Percentiles rank a stretch among this genome's conserved stretches.
Conservation (phyloP, 2,797 vertebrate species). For the Acrossocheilus fasciatus region DNA sequence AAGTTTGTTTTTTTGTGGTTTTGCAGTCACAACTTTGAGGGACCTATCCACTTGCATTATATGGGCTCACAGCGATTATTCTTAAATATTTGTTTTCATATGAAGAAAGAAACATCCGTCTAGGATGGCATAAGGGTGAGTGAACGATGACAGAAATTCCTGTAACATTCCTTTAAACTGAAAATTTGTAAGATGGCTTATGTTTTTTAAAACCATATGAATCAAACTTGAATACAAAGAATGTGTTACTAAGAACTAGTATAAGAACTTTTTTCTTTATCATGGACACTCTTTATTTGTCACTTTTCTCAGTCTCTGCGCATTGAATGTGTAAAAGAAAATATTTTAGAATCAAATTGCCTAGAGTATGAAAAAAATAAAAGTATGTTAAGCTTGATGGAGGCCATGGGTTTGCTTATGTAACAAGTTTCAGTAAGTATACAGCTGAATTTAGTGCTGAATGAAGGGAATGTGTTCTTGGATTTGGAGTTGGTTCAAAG, state of each 20-base stretch:
- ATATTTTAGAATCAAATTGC: background rate
- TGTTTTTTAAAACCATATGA: background rate
- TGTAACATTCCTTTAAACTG: background rate
- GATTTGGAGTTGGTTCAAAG: constrained; percentile 28
- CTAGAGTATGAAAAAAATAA: background rate
- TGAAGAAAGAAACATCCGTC: too few relatives aligned
- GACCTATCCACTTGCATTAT: too few relatives aligned
- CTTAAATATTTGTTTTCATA: too few relatives aligned
- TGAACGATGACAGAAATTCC: too few relatives aligned
- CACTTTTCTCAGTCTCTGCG: background rate
- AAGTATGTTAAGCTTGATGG: background rate
- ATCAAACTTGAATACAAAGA: background rate
- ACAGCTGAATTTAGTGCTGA: constrained; percentile 11
- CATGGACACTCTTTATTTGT: background rate
- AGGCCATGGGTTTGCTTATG: background rate
- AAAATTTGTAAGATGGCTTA: background rate
- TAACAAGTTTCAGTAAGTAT: background rate
- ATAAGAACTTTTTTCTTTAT: background rate
- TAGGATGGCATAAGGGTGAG: too few relatives aligned
- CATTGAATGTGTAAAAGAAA: background rate
- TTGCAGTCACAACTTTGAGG: too few relatives aligned
- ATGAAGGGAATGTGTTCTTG: constrained; percentile 9
- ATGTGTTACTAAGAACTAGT: too few relatives aligned
- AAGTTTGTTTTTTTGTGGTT: too few relatives aligned
- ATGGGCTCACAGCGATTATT: too few relatives aligned